Conservation (phyloP, 2,797 vertebrate species). For the Bufotes viridis region DNA sequence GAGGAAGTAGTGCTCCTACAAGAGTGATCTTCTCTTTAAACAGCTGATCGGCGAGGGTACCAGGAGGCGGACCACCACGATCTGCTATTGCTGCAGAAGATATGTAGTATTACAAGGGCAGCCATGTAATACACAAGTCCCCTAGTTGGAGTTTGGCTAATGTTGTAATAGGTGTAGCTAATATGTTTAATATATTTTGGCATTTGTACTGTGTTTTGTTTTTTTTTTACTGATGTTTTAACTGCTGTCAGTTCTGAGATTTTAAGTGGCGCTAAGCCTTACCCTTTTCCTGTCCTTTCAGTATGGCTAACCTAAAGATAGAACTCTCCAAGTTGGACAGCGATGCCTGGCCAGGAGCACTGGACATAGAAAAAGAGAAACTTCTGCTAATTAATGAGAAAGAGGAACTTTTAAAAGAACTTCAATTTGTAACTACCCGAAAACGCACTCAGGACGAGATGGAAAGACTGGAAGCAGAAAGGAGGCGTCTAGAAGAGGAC, state of each 20-base stretch:
- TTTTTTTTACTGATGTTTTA: too few species aligned
- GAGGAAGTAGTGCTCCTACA: too few species aligned
- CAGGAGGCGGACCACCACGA: too few species aligned
- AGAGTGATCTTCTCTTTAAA: too few species aligned
- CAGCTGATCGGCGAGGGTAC: too few species aligned
- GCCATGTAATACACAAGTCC: too few species aligned
- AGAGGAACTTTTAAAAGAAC: constrained; percentile 83
- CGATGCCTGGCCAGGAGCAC: constrained; percentile 79
- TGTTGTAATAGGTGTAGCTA: too few species aligned
- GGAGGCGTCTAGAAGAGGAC: constrained; percentile 80
- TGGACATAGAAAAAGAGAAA: constrained; percentile 82
- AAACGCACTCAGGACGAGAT: constrained; percentile 76
- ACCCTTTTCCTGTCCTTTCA: constrained; percentile 65
- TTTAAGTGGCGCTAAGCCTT: background rate
- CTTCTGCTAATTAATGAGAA: constrained; percentile 83
- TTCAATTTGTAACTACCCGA: constrained; percentile 80
- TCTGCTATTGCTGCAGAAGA: too few species aligned
- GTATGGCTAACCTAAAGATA: constrained; percentile 85
- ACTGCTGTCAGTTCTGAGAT: background rate
- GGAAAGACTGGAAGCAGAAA: constrained; percentile 76
- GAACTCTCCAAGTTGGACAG: constrained; percentile 82
- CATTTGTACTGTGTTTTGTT: too few species aligned
- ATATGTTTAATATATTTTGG: too few species aligned
- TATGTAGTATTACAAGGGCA: too few species aligned
- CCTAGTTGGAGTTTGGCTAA: too few species aligned